These are phyloP conservation scores for Mus spretus DNA, from an alignment of 2,797 vertebrate genomes.

Conservation along the genomic window DNA sequence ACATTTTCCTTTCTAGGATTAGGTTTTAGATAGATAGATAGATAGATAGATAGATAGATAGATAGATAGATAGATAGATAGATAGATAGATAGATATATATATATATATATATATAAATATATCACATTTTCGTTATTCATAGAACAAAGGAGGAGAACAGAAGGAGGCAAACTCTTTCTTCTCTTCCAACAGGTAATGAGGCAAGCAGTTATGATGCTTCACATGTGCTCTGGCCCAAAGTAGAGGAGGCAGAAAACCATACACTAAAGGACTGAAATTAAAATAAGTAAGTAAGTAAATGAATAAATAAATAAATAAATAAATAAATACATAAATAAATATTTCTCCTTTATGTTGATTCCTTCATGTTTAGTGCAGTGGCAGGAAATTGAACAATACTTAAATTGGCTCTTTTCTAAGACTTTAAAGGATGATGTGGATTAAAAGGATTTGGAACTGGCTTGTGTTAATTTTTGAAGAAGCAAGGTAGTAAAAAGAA, in stretches of 20 bases:
- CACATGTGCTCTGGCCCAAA: background rate
- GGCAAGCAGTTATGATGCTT: background rate
- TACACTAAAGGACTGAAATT: background rate
- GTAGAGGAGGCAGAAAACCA: background rate
- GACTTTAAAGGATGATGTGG: background rate
- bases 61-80: no score
- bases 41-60: no score
- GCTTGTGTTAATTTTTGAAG: background rate
- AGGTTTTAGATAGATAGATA: background rate
- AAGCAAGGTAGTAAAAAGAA: background rate
- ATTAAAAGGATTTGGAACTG: background rate
- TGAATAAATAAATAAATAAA: no score
- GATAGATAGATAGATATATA: no score
- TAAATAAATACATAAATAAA: no score
- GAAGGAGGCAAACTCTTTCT: background rate
- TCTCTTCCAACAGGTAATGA: background rate
- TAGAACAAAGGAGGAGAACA: background rate
- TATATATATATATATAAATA: background rate
- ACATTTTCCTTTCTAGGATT: background rate
- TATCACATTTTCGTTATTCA: background rate
- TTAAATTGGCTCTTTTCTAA: background rate
- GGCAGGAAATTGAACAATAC: background rate
- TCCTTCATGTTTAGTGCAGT: background rate
- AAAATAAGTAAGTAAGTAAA: no score
- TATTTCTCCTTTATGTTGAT: background rate